A percentile compares a stretch with the other conserved stretches of the same genome.
phyloP scores from a whole-genome alignment of 1,140 invertebrate genomes.

The Drosophila mayri region DNA sequence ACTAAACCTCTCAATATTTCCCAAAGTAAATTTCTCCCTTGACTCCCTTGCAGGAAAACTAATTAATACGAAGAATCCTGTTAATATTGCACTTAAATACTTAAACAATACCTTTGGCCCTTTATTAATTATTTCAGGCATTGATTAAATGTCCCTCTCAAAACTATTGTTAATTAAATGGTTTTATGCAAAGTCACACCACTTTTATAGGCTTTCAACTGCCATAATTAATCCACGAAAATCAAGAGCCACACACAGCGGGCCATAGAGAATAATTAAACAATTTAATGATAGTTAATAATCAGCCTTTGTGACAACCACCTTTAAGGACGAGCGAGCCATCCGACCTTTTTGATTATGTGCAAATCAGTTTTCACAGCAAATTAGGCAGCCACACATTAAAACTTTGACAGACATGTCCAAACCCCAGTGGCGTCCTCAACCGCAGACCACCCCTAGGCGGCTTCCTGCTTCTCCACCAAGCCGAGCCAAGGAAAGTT shows the following conservation, averaged over 20 bases:
- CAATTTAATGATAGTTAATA: slow-evolving; percentile 55
- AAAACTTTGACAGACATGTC: slow-evolving; percentile 71
- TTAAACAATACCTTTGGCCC: not conserved
- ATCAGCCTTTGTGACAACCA: slow-evolving; percentile 34
- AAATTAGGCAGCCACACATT: slow-evolving; percentile 79
- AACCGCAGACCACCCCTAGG: slow-evolving; percentile 11
- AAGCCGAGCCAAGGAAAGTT: slow-evolving; percentile 44
- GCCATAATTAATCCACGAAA: slow-evolving; percentile 39
- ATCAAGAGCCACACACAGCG: not conserved
- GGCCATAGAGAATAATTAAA: slow-evolving; percentile 47
- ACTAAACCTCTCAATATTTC: not conserved
- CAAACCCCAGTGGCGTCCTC: slow-evolving; percentile 22
- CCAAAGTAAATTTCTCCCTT: not conserved
- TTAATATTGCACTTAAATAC: not conserved
- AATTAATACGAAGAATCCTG: not conserved
- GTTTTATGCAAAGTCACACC: slow-evolving; percentile 42
- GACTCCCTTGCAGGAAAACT: not conserved
- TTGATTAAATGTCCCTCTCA: slow-evolving; percentile 37
- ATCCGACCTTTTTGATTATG: slow-evolving; percentile 62
- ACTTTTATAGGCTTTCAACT: slow-evolving; percentile 22
- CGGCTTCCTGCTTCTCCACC: not conserved
- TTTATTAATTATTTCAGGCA: slow-evolving; percentile 26
- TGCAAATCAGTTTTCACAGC: slow-evolving; percentile 79
- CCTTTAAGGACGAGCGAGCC: slow-evolving; percentile 18
- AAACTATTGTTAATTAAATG: slow-evolving; percentile 43